Conservation (phyloP, 2,888 invertebrate genomes). For the Cristatella mucedo region DNA sequence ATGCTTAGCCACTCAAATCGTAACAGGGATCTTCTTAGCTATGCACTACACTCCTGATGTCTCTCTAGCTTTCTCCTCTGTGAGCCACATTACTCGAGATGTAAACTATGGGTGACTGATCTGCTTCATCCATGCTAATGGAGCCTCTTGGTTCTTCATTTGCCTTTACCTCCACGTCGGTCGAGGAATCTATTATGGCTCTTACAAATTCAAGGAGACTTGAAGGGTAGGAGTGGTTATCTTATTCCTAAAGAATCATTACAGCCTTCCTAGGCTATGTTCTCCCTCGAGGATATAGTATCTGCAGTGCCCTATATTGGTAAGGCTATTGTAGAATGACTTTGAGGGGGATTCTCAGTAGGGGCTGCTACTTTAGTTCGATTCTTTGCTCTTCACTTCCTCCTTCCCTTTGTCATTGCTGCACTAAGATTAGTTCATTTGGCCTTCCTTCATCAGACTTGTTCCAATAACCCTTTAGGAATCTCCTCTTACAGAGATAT, state of each 20-base stretch:
- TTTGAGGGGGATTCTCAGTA: slow-evolving; percentile 61
- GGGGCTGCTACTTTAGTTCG: slow-evolving; percentile 59
- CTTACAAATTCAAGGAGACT: slow-evolving; percentile 43
- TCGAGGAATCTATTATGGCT: slow-evolving; percentile 47
- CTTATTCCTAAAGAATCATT: slow-evolving; percentile 51
- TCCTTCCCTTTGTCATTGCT: slow-evolving; percentile 52
- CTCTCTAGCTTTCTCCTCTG: slow-evolving; percentile 49
- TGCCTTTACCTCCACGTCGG: slow-evolving; percentile 53
- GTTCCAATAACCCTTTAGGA: slow-evolving; percentile 53
- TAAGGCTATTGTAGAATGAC: slow-evolving; percentile 48
- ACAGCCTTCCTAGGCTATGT: slow-evolving; percentile 64
- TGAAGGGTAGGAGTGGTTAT: slow-evolving; percentile 53
- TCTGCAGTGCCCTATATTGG: slow-evolving; percentile 58
- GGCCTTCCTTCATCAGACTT: slow-evolving; percentile 51
- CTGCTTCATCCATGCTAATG: slow-evolving; percentile 53
- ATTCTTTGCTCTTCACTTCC: slow-evolving; percentile 58
- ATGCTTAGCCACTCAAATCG: slow-evolving; percentile 47
- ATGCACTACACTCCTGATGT: slow-evolving; percentile 54
- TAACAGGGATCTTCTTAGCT: slow-evolving; percentile 52
- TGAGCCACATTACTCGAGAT: slow-evolving; percentile 54
- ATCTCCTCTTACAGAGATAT: slow-evolving; percentile 51
- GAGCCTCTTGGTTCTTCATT: slow-evolving; percentile 57
- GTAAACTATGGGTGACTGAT: slow-evolving; percentile 54
- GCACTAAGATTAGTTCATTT: slow-evolving; percentile 50
- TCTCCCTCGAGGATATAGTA: slow-evolving; percentile 55